These are phyloP conservation scores for Unio pictorum DNA, from an alignment of 2,888 invertebrate genomes.

Conservation along the genomic window DNA sequence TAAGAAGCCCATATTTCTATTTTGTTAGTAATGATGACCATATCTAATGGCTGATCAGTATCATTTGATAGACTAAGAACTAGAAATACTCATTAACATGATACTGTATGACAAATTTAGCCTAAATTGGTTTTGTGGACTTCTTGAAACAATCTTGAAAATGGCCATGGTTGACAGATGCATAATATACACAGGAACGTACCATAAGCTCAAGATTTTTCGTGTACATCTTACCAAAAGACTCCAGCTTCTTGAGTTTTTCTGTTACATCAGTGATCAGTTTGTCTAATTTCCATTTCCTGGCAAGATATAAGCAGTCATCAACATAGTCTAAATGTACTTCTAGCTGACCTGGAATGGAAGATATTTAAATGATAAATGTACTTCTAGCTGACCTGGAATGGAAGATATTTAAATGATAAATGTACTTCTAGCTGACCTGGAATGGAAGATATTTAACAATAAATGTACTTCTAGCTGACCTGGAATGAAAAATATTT, in stretches of 20 bases:
- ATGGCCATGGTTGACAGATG: too few relatives aligned
- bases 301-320: slow-evolving; percentile 70
- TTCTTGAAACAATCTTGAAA: too few relatives aligned
- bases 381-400: background rate
- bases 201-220: background rate
- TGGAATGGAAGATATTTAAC: too few relatives aligned
- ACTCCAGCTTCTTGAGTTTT: slow-evolving; percentile 65
- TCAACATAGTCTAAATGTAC: slow-evolving; percentile 68
- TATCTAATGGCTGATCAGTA: too few relatives aligned
- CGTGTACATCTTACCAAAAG: slow-evolving; percentile 64
- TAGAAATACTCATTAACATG: too few relatives aligned
- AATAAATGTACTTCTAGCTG: slow-evolving; percentile 68
- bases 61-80: too few relatives aligned
- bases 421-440: too few relatives aligned
- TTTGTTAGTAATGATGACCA: too few relatives aligned
- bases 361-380: background rate
- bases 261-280: slow-evolving; percentile 67
- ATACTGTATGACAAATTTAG: too few relatives aligned
- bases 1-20: too few relatives aligned
- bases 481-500: slow-evolving; percentile 40
- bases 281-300: slow-evolving; percentile 69
- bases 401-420: background rate
- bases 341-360: slow-evolving; percentile 67
- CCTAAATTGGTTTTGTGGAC: too few relatives aligned
- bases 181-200: too few relatives aligned